These are phyloP conservation scores for Thecophora atra DNA, from an alignment of 2,888 invertebrate species.

Conservation along the genomic window DNA sequence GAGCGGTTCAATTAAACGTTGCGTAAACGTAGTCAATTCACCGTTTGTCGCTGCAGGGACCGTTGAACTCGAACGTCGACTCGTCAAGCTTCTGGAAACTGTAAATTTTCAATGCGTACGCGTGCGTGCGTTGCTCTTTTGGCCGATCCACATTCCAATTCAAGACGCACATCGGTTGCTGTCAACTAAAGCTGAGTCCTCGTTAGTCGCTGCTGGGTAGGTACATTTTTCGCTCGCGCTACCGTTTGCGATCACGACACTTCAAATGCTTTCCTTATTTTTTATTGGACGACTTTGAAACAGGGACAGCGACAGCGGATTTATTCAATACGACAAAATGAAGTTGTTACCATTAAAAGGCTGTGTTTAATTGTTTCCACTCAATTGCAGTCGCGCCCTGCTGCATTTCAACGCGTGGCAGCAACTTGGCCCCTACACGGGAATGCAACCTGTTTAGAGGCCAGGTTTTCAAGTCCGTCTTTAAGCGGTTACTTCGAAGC, in stretches of 20 bases:
- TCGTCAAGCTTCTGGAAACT: not conserved
- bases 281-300: no score
- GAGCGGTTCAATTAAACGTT: conserved; percentile 25
- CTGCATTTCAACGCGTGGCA: not conserved
- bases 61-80: not conserved
- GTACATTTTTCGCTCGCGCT: not conserved
- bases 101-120: no score
- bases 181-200: not conserved
- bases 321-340: not conserved
- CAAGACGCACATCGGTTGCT: not conserved
- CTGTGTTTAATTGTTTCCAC: not conserved
- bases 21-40: not conserved
- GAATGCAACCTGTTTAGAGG: no score
- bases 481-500: no score
- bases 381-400: not conserved
- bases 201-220: not conserved
- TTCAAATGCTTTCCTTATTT: not conserved
- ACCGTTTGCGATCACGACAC: not conserved
- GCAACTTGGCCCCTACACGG: not conserved
- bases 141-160: no score
- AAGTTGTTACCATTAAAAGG: not conserved
- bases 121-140: not conserved
- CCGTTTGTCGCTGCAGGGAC: not conserved
- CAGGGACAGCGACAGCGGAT: not conserved
- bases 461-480: no score